Base-by-base conservation (phyloP, 2,888 invertebrate species). In the Mesorhabditis spiculigera region DNA sequence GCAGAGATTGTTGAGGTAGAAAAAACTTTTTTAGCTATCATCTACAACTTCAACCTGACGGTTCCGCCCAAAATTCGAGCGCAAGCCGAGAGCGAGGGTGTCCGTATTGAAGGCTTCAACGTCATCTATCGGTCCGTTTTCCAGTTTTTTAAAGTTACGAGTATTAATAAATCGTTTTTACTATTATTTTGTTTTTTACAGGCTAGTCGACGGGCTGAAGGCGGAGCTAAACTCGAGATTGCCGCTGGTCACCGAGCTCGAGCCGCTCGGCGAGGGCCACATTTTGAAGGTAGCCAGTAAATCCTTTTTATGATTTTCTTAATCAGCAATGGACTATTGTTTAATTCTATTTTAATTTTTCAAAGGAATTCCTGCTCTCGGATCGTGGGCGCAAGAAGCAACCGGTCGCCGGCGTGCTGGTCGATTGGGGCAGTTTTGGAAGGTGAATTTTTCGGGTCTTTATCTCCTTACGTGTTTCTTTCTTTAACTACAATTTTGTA, bases 1-100 rank as follows among this genome's bases (percentile, higher is more conserved):
- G 28, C 28, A 28, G 28, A 28, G 28, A 28, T 28, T 28, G 28
- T 28, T 67, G 8, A 16, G 13, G n/a, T 2, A 68, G 13, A 66
- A 2, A 4, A 67, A 13, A 10, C 65, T 71, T 45, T 45, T 85
- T 63, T 80, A 90, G 94, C 92, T 0, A 89, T 92, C 5, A 90
- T 96, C 74, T 96, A 94, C 88, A 91, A 91, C 4, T 97, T 98
- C 88, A 94, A 96, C 86, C 91, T 93, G 45, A 89, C 76, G 4
- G 74, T 86, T 2, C 74, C 86, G 1, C 77, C 82, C 4, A 72
- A 79, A 43, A 78, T 88, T 0, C 86, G 87, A 5, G 78, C 86
- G n/a, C 83, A 89, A 5, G 91, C 91, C 0, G 88, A 89, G 72
- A 84, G 85, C 6, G 87, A 87, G 68, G 86, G 87, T 10, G 89